Evolutionary conservation across 2,797 vertebrate species (phyloP), one percentile per base, ranked within the genome.

Genomic region (Hemibagrus guttatus): DNA sequence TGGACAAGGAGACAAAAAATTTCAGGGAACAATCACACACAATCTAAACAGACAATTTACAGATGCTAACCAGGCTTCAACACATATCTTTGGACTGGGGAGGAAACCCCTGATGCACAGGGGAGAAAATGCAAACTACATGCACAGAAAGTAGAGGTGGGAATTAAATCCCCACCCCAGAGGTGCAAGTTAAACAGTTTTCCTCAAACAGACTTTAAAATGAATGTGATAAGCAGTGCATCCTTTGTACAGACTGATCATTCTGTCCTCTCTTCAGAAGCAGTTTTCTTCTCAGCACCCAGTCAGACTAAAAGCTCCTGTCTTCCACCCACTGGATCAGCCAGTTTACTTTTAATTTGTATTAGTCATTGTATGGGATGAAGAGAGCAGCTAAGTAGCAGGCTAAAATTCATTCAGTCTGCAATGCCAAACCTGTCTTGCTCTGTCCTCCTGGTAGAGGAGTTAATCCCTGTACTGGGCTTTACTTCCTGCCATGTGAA

Each of bases 321-420:
- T 88, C 87, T 88, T 86, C 92, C 92, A 93, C 91, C 92, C 92
- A 93, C 91, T 90, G 90, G 89, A 92, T 93, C 92, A 93, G 92
- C 92, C 92, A 92, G 93, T 93, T 94, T 93, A 89, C 90, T 91
- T 83, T 86, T 92, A 92, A 93, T 93, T 91, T 83, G 88, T 90
- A 91, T 92, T 93, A 92, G 92, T 94, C 92, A 94, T 92, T 92
- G 90, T 93, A 94, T 91, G 87, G 85, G 90, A 87, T 89, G 83
- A 72, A 89, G 92, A 90, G 91, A 91, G 89, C 89, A 91, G 85
- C 88, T 86, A 90, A 92, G 91, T 89, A 92, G 91, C 90, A 56
- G 83, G 78, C 78, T 81, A 9, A 64, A 88, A 92, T 85, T 78
- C 71, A 80, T 88, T 82, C 84, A 84, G 81, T 86, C 87, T 88